Evolutionary conservation across 2,888 invertebrate genomes (phyloP), one percentile per base, ranked within the genome.

Genomic region (Campoplex capitator): DNA sequence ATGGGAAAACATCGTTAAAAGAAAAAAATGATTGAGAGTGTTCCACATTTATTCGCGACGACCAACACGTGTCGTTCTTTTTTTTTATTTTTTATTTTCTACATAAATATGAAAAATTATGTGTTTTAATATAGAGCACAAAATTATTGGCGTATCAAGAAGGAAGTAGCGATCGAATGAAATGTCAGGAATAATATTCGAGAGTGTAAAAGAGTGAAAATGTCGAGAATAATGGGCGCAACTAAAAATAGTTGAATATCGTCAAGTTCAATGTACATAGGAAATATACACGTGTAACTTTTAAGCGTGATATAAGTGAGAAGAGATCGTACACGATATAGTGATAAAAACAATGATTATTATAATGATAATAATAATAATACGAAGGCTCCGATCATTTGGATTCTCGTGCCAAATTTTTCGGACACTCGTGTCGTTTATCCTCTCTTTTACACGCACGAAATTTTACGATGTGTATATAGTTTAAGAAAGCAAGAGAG

Each of bases 201-300:
- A 54, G 42, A 13, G 28, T 23, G 23, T 8, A 68, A 54, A 67
- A 18, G 48, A 42, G 38, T 68, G 54, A 42, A 23, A 65, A 54
- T 38, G 35, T 54, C 68, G 38, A 28, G 54, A 68, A 54, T 68
- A 78, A 78, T 68, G 38, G 48, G n/a, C n/a, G 48, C 13, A 6
- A 54, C 13, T 13, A 54, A 42, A 78, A 78, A 78, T 78, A 78
- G 28, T 13, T 23, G 18, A 78, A 68, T 78, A 28, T 78, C 67
- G 68, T 68, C 35, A 68, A 68, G 77, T 78, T 67, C 75, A 75
- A 58, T 75, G 75, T 45, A 75, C 75, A 75, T 38, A 73, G 42
- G 42, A 9, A 23, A 45, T 23, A 45, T 42, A 51, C 32, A 51
- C 54, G 73, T 35, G 35, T 58, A 75, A 58, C 13, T 75, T 75